These are phyloP conservation scores for Allolobophora icterica DNA, from an alignment of 2,888 invertebrate species.

Conservation along the genomic window DNA sequence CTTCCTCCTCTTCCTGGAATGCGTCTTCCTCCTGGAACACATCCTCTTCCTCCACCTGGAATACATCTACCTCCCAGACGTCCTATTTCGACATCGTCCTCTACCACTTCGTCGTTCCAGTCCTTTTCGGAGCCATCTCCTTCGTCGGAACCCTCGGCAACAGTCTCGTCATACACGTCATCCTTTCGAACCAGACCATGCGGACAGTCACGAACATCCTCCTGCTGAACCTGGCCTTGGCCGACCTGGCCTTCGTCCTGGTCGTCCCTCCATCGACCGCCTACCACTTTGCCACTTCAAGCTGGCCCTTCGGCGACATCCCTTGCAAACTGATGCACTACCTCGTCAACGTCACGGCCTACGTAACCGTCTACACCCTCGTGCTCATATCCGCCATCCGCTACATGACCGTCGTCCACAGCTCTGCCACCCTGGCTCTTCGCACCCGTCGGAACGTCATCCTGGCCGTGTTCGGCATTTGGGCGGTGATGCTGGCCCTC, in stretches of 20 bases:
- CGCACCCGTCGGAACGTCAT: constrained; percentile 70
- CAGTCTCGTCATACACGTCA: constrained; percentile 48
- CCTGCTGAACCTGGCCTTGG: constrained; percentile 47
- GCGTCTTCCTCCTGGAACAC: background rate
- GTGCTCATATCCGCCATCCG: constrained; percentile 48
- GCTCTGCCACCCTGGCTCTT: constrained; percentile 8
- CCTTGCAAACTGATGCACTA: constrained; percentile 45
- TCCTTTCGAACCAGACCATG: constrained; percentile 43
- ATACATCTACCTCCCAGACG: background rate
- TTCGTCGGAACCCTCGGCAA: constrained; percentile 39
- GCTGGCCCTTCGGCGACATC: constrained; percentile 38
- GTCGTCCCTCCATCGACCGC: constrained; percentile 24
- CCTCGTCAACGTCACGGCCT: constrained; percentile 43
- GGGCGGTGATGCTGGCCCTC: constrained; percentile 42
- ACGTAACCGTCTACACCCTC: constrained; percentile 47
- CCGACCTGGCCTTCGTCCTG: constrained; percentile 47
- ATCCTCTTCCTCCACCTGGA: background rate
- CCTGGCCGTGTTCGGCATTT: constrained; percentile 40
- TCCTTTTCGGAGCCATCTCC: constrained; percentile 24
- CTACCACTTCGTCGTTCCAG: background rate
- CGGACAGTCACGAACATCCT: constrained; percentile 45
- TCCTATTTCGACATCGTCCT: constrained; percentile 23
- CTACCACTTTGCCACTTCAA: constrained; percentile 21
- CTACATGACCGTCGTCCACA: constrained; percentile 45
- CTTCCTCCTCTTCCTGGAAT: background rate